Base-by-base conservation (phyloP, 2,113 vertebrate species). In the Craseonycteris thonglongyai region DNA sequence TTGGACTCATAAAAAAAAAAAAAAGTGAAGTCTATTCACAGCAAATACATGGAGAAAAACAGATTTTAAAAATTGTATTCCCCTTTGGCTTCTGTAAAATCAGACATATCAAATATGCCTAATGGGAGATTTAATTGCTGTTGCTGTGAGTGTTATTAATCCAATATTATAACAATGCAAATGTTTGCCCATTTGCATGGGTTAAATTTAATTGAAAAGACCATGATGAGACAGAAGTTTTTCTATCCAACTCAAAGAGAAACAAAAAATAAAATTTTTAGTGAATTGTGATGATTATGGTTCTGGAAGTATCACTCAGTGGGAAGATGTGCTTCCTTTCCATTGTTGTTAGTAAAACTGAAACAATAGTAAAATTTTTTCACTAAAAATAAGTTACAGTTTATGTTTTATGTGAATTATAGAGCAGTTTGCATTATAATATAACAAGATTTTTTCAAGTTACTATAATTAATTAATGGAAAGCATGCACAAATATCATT, bases 141-240 rank as follows among this genome's bases (percentile, higher is more conserved):
- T 68, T 95, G 11, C 3, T 88, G 18, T 54, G 1, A 78, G 79
- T 97, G 42, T 84, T 91, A 84, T 82, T 97, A 95, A 96, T 96
- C 22, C 84, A 82, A 90, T 86, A 66, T 85, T 78, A 19, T 35
- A 94, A 54, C 54, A 86, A 80, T 96, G 75, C 56, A 97, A 97
- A 95, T 96, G 96, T 96, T 95, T 95, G 28, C 87, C 56, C 33
- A 83, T 89, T n/a, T 71, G 49, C 74, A 89, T 4, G 42, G 88
- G 96, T 95, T 96, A 66, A 90, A 94, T 97, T 92, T 95, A 95
- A 97, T 69, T 95, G 61, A 94, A 59, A 92, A 92, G 63, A 93
- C 14, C 76, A 79, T 97, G 96, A 80, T 93, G 85, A 97, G 66
- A 94, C 1, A 90, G 35, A 93, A 94, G 69, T 38, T 35, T 72